A percentile compares a stretch with the other conserved stretches of the same genome.
phyloP scores from a whole-genome alignment of 1,140 invertebrate genomes.

The Zaprionus capensis region DNA sequence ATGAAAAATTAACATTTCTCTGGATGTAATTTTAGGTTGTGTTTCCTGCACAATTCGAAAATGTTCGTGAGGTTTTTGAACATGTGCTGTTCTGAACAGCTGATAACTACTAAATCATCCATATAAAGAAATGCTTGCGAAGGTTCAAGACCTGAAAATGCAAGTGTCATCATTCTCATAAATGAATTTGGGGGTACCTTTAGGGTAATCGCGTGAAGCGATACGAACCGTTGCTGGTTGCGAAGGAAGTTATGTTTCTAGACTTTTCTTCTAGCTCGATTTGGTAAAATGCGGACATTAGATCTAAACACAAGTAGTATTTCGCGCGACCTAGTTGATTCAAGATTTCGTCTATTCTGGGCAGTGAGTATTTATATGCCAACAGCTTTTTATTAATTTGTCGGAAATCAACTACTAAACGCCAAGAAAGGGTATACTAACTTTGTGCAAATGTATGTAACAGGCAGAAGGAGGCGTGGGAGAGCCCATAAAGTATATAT shows the following conservation, averaged over 20 bases:
- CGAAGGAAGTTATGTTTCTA: conserved; percentile 11
- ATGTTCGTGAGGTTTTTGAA: conserved; percentile 10
- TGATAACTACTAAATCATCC: conserved; percentile 13
- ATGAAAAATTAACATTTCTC: not conserved
- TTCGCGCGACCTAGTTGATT: too few species aligned
- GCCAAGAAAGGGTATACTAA: too few species aligned
- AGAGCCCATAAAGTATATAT: too few species aligned
- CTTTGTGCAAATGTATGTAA: too few species aligned
- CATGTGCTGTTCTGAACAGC: conserved; percentile 9
- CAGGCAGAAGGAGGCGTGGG: too few species aligned
- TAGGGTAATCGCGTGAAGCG: conserved; percentile 3
- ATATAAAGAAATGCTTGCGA: conserved; percentile 6
- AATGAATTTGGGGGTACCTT: conserved; percentile 18
- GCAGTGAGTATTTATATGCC: too few species aligned
- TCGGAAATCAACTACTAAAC: too few species aligned
- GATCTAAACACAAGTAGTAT: too few species aligned
- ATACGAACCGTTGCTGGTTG: conserved; percentile 2
- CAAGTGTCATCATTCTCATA: conserved; percentile 19
- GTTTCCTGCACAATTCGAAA: conserved; percentile 10
- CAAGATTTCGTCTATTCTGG: too few species aligned
- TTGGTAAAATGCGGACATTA: conserved; percentile 19
- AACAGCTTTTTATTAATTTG: too few species aligned
- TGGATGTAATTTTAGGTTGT: conserved; percentile 1
- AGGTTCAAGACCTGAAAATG: not conserved
- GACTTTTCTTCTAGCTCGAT: conserved; percentile 16